Conservation (phyloP, 2,888 invertebrate genomes). For the Cheilosia grossa region DNA sequence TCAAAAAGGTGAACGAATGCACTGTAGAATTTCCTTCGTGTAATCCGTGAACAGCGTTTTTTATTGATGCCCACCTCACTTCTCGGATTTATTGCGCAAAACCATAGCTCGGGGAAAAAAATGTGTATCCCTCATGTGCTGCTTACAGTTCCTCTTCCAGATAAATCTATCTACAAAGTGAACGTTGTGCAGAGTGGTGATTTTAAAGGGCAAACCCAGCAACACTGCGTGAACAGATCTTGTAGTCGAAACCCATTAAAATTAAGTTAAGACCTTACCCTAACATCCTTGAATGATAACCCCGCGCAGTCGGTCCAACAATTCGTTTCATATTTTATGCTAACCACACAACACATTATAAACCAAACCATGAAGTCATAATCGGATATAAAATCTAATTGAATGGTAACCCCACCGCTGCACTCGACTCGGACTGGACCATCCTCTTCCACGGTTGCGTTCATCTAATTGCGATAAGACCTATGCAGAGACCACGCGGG, state of each 20-base stretch:
- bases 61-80: background rate
- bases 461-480: conserved; percentile 59
- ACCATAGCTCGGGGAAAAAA: background rate
- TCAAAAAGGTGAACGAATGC: conserved; percentile 30
- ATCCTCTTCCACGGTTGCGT: conserved; percentile 18
- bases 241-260: conserved; percentile 4
- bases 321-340: conserved; percentile 51
- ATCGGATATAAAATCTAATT: conserved; percentile 56
- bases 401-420: conserved; percentile 41
- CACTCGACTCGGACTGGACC: background rate
- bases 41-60: background rate
- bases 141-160: background rate
- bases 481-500: conserved; percentile 3
- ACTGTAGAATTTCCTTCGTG: background rate
- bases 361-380: conserved; percentile 54
- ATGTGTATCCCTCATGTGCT: background rate
- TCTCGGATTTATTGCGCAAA: conserved; percentile 6
- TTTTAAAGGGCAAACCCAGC: background rate
- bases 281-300: conserved; percentile 16
- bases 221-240: conserved; percentile 7
- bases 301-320: background rate
- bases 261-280: conserved; percentile 42
- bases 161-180: conserved; percentile 1
- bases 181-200: background rate
- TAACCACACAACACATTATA: conserved; percentile 45